phyloP scores from a whole-genome alignment of 2,113 vertebrate genomes.

The Nannobrachium achirus region DNA sequence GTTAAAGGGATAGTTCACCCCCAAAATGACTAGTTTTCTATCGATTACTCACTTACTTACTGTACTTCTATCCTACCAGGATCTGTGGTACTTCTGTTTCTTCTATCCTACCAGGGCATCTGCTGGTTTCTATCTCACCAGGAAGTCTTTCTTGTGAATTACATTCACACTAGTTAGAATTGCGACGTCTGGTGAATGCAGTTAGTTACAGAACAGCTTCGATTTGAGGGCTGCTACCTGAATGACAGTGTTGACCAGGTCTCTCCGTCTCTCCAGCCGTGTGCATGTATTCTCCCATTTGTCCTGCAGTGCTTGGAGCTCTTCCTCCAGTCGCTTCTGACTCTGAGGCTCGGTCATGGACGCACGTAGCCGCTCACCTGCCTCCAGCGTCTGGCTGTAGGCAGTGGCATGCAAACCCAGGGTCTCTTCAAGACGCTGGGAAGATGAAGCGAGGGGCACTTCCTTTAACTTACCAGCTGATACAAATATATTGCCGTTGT shows the following conservation, averaged over 20 bases:
- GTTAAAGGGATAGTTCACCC: too few species aligned
- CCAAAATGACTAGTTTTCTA: too few species aligned
- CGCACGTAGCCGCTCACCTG: conserved; percentile 72
- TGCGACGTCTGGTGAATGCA: neutral
- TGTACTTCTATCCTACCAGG: too few species aligned
- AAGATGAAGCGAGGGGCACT: neutral
- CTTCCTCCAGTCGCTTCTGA: conserved; percentile 64
- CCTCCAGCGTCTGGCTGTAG: conserved; percentile 74
- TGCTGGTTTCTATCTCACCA: too few species aligned
- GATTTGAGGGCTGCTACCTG: conserved; percentile 69
- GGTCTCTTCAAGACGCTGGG: conserved; percentile 77
- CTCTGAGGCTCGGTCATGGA: conserved; percentile 34
- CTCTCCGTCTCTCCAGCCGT: conserved; percentile 68
- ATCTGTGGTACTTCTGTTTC: neutral
- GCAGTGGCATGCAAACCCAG: conserved; percentile 72
- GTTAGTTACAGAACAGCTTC: neutral
- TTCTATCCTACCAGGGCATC: too few species aligned
- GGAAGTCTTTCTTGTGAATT: too few species aligned
- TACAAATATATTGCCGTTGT: too few species aligned
- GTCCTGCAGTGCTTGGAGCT: conserved; percentile 77
- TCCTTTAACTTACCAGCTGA: neutral
- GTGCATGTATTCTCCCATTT: conserved; percentile 76
- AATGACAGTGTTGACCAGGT: conserved; percentile 56
- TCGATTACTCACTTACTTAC: too few species aligned
- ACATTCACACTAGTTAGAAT: too few species aligned